Conservation (phyloP, 2,888 invertebrate genomes). For the Alsophila aescularia region DNA sequence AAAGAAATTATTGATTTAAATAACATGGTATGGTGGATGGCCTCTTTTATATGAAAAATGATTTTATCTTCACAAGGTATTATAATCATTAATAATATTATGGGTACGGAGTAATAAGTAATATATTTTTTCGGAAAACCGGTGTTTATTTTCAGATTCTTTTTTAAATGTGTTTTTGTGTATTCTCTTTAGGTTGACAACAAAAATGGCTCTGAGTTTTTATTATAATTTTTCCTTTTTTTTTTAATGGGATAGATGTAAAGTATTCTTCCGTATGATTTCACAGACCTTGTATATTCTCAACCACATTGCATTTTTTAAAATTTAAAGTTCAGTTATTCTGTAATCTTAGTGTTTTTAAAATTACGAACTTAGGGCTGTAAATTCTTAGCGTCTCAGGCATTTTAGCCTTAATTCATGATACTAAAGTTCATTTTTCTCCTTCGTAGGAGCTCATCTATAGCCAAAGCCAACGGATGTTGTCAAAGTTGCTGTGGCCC, state of each 20-base stretch:
- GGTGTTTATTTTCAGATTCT: constrained; percentile 22
- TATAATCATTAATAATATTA: too few relatives aligned
- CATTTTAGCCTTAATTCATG: constrained; percentile 66
- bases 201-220: background rate
- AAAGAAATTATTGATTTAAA: too few relatives aligned
- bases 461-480: constrained; percentile 85
- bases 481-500: constrained; percentile 85
- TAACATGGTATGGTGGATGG: too few relatives aligned
- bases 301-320: background rate
- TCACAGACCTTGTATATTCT: too few relatives aligned
- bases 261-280: too few relatives aligned
- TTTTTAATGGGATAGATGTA: background rate
- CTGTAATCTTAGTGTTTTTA: background rate
- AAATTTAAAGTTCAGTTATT: too few relatives aligned
- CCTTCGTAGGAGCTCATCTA: constrained; percentile 85
- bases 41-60: too few relatives aligned
- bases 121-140: too few relatives aligned
- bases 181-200: constrained; percentile 3
- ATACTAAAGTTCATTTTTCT: constrained; percentile 81
- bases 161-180: background rate
- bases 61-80: too few relatives aligned
- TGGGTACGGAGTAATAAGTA: too few relatives aligned
- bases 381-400: constrained; percentile 43
- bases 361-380: constrained; percentile 20
- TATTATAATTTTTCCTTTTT: background rate